Evolutionary conservation across 1,140 invertebrate genomes (phyloP).

Genomic region (Drosophila kurseongensis): DNA sequence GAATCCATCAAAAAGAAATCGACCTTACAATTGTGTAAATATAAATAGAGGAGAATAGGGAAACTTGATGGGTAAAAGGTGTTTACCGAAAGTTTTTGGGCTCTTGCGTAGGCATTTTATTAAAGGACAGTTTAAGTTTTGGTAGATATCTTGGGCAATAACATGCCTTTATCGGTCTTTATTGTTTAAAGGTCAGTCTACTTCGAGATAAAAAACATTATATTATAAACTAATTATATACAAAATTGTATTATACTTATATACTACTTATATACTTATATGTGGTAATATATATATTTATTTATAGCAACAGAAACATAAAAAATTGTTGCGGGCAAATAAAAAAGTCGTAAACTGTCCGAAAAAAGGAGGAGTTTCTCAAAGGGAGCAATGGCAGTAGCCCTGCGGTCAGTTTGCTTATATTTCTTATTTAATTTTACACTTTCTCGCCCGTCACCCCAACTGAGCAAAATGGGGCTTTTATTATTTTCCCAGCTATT

Average conservation of each 20-base stretch:
- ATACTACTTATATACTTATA: no score
- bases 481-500: slow-evolving; percentile 43
- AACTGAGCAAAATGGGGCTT: slow-evolving; percentile 12
- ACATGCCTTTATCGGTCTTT: no score
- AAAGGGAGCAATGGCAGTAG: neutral
- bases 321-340: slow-evolving; percentile 60
- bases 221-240: no score
- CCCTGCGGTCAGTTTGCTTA: slow-evolving; percentile 73
- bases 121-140: no score
- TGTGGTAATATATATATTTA: no score
- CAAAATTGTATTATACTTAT: no score
- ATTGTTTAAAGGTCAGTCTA: no score
- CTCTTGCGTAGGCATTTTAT: neutral
- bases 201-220: no score
- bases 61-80: neutral
- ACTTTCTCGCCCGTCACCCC: slow-evolving; percentile 37
- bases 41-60: slow-evolving; percentile 10
- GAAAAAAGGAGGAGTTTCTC: neutral
- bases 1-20: neutral
- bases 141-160: no score
- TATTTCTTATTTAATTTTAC: slow-evolving; percentile 80
- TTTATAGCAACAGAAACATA: slow-evolving; percentile 18
- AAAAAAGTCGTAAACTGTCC: slow-evolving; percentile 70
- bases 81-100: neutral
- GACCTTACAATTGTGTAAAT: neutral